These are phyloP conservation scores for Pelosia muscerda DNA, from an alignment of 2,888 invertebrate species.

Conservation along the genomic window DNA sequence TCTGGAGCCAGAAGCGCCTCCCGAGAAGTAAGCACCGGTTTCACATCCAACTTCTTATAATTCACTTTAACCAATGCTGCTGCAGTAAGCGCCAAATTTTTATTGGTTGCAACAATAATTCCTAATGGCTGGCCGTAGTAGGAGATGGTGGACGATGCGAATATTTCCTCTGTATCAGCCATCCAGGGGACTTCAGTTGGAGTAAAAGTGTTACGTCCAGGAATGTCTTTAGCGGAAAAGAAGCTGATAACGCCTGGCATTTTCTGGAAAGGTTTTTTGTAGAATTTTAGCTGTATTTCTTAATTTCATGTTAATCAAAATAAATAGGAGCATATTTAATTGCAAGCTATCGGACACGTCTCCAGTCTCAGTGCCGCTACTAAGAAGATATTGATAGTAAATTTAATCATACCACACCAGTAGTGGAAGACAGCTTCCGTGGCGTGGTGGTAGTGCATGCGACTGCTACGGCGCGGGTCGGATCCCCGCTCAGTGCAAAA, in stretches of 20 bases:
- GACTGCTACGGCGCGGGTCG: too few species aligned
- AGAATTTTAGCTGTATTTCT: neutral
- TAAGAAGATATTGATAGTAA: neutral
- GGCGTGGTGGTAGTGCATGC: too few species aligned
- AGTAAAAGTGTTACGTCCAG: constrained; percentile 89
- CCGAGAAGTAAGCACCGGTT: constrained; percentile 75
- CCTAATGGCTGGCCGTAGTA: constrained; percentile 92
- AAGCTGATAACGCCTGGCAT: constrained; percentile 89
- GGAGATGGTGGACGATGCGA: constrained; percentile 83
- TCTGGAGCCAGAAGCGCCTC: constrained; percentile 83
- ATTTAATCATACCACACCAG: neutral
- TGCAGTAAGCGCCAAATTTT: constrained; percentile 73
- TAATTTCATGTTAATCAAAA: neutral
- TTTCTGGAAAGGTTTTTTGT: constrained; percentile 76
- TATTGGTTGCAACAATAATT: constrained; percentile 89
- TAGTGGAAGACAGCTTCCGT: neutral
- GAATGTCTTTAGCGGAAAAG: constrained; percentile 89
- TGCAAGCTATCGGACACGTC: neutral
- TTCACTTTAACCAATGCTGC: constrained; percentile 80
- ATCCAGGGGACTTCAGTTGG: constrained; percentile 70
- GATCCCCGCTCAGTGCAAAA: too few species aligned
- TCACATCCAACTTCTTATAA: constrained; percentile 80
- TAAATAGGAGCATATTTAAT: neutral
- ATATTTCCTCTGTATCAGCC: constrained; percentile 78
- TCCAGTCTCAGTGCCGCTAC: neutral